Evolutionary conservation across 2,797 vertebrate species (phyloP), one percentile per base, ranked within the genome.

Genomic region (Chelmon rostratus): DNA sequence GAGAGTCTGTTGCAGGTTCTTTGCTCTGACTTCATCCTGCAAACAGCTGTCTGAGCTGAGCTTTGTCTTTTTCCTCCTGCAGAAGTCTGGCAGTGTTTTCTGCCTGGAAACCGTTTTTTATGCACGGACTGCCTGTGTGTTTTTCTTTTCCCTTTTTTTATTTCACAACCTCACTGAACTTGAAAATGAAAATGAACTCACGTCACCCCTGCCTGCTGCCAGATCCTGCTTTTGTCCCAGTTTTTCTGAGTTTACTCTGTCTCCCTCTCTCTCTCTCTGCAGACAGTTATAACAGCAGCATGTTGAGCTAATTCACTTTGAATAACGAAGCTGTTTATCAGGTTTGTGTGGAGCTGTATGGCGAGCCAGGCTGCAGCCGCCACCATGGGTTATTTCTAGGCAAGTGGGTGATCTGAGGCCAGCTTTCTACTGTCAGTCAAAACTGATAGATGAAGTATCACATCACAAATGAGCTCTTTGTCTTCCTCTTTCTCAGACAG

Each of bases 161-260:
- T 67, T 83, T 66, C 71, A 49, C 76, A 87, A 90, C 88, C 90
- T 83, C 73, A 12, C 67, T 91, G 89, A 91, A 92, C 91, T 79
- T 82, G 76, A 49, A 83, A 72, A 76, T 70, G 61, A 70, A 77
- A 78, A 86, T 89, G 84, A 91, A 93, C 89, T 87, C 72, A 28
- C 66, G 69, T 89, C 88, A 88, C 89, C 90, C 62, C 77, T 2
- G 75, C 67, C 68, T 63, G 79, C 87, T 76, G 82, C 79, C 82
- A 78, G 73, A 70, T 76, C 57, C 75, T 68, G 80, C 76, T 68
- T 69, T 66, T 88, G 84, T 53, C 82, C 80, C 71, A 69, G 40
- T 75, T 86, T 57, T 31, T 16, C 42, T 59, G 44, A 80, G 52
- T 75, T 75, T 44, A 50, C 68, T 68, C 28, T 31, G 2, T 31